These are phyloP conservation scores for Phainopepla nitens DNA, from an alignment of 2,113 vertebrate species.

Conservation along the genomic window DNA sequence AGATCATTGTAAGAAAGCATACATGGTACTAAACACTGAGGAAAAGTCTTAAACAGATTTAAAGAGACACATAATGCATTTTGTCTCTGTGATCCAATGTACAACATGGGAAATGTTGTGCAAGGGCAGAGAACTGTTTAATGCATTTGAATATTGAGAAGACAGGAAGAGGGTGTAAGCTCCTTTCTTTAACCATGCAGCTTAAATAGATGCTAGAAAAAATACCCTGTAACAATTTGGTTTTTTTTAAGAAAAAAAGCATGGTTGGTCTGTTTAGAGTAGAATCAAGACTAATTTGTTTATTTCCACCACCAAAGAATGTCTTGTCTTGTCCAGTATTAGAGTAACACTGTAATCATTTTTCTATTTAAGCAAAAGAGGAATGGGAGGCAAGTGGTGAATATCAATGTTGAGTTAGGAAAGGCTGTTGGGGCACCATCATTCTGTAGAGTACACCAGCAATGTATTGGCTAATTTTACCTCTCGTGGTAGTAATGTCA, in stretches of 20 bases:
- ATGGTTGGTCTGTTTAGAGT: not conserved
- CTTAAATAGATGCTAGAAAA: not conserved
- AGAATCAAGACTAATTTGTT: not conserved
- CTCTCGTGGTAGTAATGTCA: not conserved
- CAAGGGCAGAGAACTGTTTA: not conserved
- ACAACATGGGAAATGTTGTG: not conserved
- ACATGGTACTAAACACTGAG: not conserved
- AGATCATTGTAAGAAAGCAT: not conserved
- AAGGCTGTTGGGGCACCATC: not conserved
- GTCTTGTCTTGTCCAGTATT: not conserved
- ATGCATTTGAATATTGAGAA: not conserved
- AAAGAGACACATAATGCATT: not conserved
- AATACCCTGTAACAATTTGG: not conserved
- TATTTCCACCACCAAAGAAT: not conserved
- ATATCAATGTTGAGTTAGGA: not conserved
- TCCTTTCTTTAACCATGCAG: not conserved
- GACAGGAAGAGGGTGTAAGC: not conserved
- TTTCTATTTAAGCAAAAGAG: not conserved
- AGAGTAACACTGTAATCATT: not conserved
- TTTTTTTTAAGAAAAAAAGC: rapidly evolving
- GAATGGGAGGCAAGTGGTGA: not conserved
- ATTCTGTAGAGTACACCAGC: not conserved
- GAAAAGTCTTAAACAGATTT: not conserved
- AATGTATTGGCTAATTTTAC: not conserved
- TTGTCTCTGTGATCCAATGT: not conserved